phyloP scores from a whole-genome alignment of 2,888 invertebrate species.

The Drosophila nr. fundita region DNA sequence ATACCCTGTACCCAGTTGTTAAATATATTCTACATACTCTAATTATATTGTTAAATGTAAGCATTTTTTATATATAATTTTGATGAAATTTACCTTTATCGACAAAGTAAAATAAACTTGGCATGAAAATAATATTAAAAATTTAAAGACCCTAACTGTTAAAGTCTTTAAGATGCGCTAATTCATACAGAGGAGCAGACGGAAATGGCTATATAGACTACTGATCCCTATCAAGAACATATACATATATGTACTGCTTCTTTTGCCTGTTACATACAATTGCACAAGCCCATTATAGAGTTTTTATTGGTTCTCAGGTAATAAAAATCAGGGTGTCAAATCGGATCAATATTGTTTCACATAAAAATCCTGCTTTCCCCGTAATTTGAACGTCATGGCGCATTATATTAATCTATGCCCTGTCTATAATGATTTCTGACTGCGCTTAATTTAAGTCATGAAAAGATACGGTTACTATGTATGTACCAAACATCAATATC shows the following conservation, averaged over 20 bases:
- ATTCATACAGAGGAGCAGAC: background rate
- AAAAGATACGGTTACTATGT: background rate
- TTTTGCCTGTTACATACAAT: background rate
- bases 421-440: background rate
- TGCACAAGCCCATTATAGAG: background rate
- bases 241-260: too few species aligned
- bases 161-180: background rate
- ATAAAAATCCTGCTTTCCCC: background rate
- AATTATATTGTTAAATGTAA: background rate
- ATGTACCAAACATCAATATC: background rate
- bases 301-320: background rate
- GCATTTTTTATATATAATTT: background rate
- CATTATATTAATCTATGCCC: background rate
- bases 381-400: background rate
- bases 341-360: background rate
- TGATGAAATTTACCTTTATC: background rate
- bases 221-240: too few species aligned
- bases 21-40: background rate
- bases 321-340: background rate
- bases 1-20: background rate
- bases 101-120: background rate
- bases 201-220: background rate
- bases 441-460: slow-evolving; percentile 1
- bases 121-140: background rate
- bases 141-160: background rate